Base-by-base conservation (phyloP, 2,888 invertebrate genomes). In the Agriopis marginaria region DNA sequence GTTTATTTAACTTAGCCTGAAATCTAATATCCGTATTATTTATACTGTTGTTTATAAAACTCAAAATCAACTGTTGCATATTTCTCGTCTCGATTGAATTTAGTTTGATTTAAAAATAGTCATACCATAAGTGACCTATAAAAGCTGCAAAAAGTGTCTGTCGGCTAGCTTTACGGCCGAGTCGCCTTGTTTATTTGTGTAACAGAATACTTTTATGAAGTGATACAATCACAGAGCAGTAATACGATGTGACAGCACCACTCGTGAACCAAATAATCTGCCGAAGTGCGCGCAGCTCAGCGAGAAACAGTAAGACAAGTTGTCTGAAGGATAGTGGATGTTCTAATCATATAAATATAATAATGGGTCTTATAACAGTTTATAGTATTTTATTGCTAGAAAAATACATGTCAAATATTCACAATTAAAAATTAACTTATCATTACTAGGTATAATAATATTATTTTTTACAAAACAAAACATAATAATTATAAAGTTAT, bases 201-300 rank as follows among this genome's bases (percentile, higher is more conserved):
- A 82, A 82, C 74, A 66, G 66, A 79, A 83, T 82, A 71, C 82
- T 80, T 79, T 82, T 80, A 84, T 81, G 79, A 79, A 84, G 81
- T 79, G 77, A 78, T 86, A 69, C 62, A 77, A 82, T 79, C 79
- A 66, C 70, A 59, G 67, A 74, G 77, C 77, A 68, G 78, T 84
- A 82, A 86, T 77, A 68, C 73, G 78, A 80, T 79, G 78, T 82
- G 86, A 85, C 86, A 84, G 83, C 72, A 50, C 72, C 70, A 42
- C 0, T 47, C 49, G 70, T 75, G 75, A n/a, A 80, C 72, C 79
- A 79, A 75, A 77, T 77, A 79, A 81, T 76, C 72, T 72, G 78
- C 77, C 69, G 71, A 72, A 56, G 51, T 44, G 63, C 59, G 50
- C 77, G 77, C 71, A 79, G 77, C 71, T 54, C 12, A 70, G 60